These are phyloP conservation scores for Pachydiplax longipennis DNA, from an alignment of 2,888 invertebrate species.

Conservation along the genomic window DNA sequence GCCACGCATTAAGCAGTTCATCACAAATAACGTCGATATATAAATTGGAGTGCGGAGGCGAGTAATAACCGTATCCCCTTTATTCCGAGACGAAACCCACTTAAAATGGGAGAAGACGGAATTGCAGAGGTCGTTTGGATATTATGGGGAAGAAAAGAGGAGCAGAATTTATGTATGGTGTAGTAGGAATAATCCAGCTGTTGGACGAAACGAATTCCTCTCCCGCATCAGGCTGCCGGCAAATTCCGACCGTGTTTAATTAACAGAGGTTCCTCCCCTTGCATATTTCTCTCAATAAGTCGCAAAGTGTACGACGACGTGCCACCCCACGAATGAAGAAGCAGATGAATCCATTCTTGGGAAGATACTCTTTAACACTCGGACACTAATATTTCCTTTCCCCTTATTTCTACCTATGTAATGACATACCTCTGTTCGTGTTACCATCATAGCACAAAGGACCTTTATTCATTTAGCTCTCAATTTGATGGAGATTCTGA, in stretches of 20 bases:
- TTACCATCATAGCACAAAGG: too few relatives aligned
- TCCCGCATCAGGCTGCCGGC: constrained; percentile 7
- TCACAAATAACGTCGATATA: too few relatives aligned
- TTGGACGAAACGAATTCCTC: constrained; percentile 38
- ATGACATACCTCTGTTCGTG: too few relatives aligned
- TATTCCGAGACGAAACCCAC: background rate
- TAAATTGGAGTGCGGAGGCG: too few relatives aligned
- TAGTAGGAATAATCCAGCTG: constrained; percentile 34
- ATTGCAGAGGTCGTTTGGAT: background rate
- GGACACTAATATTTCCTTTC: too few relatives aligned
- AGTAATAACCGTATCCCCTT: background rate
- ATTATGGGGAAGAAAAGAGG: background rate
- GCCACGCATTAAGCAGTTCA: too few relatives aligned
- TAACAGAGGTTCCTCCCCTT: constrained; percentile 10
- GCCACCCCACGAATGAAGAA: too few relatives aligned
- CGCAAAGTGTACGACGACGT: background rate
- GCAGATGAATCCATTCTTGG: too few relatives aligned
- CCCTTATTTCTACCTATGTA: too few relatives aligned
- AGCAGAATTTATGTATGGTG: constrained; percentile 23
- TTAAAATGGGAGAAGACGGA: background rate
- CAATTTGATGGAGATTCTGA: too few relatives aligned
- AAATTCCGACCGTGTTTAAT: constrained; percentile 19
- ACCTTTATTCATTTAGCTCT: too few relatives aligned
- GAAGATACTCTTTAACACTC: too few relatives aligned
- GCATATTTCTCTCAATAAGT: background rate